phyloP scores from a whole-genome alignment of 1,140 invertebrate genomes.

The Aphaenogaster floridana region DNA sequence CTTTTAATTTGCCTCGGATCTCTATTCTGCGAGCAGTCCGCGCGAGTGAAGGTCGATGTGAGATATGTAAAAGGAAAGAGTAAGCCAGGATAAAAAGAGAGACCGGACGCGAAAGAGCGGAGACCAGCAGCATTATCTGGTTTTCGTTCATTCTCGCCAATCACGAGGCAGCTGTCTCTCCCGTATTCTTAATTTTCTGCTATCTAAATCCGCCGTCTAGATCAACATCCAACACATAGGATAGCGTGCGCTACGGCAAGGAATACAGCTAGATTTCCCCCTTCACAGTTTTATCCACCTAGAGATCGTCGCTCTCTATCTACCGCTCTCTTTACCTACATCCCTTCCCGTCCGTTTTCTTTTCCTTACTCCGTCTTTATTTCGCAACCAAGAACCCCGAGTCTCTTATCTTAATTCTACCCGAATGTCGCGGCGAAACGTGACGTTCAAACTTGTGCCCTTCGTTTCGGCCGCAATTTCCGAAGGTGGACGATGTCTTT shows the following conservation, averaged over 20 bases:
- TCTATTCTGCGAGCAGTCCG: slow-evolving; percentile 13
- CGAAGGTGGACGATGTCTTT: not conserved
- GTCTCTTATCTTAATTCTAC: slow-evolving; percentile 67
- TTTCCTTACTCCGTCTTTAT: slow-evolving; percentile 23
- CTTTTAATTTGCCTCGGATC: slow-evolving; percentile 65
- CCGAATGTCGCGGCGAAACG: slow-evolving; percentile 29
- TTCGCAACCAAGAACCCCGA: slow-evolving; percentile 28
- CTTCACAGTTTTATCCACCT: slow-evolving; percentile 8
- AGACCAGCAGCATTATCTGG: slow-evolving; percentile 29
- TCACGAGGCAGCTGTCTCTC: slow-evolving; percentile 7
- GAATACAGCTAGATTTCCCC: slow-evolving; percentile 32
- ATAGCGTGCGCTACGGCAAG: slow-evolving; percentile 1
- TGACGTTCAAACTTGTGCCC: slow-evolving; percentile 36
- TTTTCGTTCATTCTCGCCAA: slow-evolving; percentile 55
- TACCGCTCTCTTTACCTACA: not conserved
- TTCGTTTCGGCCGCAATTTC: slow-evolving; percentile 48
- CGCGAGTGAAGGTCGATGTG: not conserved
- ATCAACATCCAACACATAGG: slow-evolving; percentile 29
- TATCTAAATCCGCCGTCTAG: slow-evolving; percentile 68
- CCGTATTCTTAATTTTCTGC: slow-evolving; percentile 41
- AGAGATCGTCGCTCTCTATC: slow-evolving; percentile 10
- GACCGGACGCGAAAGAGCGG: not conserved
- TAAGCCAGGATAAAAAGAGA: not conserved
- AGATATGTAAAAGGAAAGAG: not conserved
- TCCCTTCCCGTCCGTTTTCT: not conserved